Evolutionary conservation across 2,113 vertebrate species (phyloP), one percentile per base, ranked within the genome.

Genomic region (Casuarius casuarius): DNA sequence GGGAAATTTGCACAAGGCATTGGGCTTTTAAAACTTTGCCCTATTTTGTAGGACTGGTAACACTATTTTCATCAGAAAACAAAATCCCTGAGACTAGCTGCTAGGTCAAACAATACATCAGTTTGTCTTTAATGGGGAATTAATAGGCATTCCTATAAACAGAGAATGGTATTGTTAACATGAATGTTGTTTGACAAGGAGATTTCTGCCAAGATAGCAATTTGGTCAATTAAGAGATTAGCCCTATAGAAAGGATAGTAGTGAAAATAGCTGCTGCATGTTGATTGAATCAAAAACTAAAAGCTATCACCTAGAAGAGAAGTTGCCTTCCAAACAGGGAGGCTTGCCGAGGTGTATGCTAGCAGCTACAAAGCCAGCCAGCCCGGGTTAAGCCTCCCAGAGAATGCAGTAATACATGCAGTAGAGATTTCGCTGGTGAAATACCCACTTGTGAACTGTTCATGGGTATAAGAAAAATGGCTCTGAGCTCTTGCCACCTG

Each of bases 401-500:
- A 72, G 83, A 79, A 40, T 7, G 73, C 87, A 52, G 51, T 71
- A 95, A 95, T 61, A 79, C 79, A 56, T 79, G 85, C 92, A 92
- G 6, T 19, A 44, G 77, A 88, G 94, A 44, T 92, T 93, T 78
- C 89, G 81, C 79, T 58, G 7, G 85, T 81, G 95, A 93, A 96
- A 96, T 90, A 89, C 33, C 83, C 92, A 80, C 93, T 94, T 95
- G 92, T 71, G 94, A 97, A 81, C 91, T 62, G 81, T 68, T 94
- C 40, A 70, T 92, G 87, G 92, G 92, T 97, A 61, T 73, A 95
- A 92, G 92, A 89, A 90, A 90, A 75, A 79, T 48, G 95, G 94
- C 97, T 94, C 93, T 33, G 89, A 81, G 95, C 96, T 96, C 95
- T 98, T 97, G 96, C 97, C 97, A 97, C 97, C 97, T 98, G 97